Percentiles rank a stretch among this genome's conserved stretches.
phyloP scores from a whole-genome alignment of 2,113 vertebrate species.

The Oceanodroma tethys region DNA sequence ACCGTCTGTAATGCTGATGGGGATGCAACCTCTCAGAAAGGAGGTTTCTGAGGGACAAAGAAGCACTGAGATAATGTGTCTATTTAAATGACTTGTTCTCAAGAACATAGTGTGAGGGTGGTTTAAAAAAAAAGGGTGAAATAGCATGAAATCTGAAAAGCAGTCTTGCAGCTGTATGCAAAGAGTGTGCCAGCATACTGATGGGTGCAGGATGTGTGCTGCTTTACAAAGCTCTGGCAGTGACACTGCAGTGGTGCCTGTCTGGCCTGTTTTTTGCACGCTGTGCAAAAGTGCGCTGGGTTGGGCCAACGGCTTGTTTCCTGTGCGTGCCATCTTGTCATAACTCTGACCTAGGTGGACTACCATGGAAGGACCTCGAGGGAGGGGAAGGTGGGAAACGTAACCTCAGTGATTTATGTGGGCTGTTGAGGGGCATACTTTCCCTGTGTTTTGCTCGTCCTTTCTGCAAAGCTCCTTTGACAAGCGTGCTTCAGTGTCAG shows the following conservation, averaged over 20 bases:
- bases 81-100: not conserved
- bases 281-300: not conserved
- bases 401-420: not conserved
- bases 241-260: not conserved
- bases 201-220: not conserved
- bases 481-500: accelerated
- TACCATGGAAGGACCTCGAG: not conserved
- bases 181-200: not conserved
- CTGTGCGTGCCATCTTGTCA: not conserved
- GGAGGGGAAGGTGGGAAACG: accelerated
- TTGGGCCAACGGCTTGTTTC: not conserved
- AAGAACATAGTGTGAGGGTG: not conserved
- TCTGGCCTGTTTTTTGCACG: not conserved
- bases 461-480: not conserved
- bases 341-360: not conserved
- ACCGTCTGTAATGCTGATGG: accelerated
- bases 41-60: not conserved
- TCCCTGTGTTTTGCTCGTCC: not conserved
- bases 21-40: not conserved
- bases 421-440: not conserved
- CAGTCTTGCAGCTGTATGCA: not conserved
- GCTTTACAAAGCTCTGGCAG: not conserved
- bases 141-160: not conserved
- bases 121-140: no score
- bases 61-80: not conserved